Evolutionary conservation across 2,113 vertebrate species (phyloP), one percentile per base, ranked within the genome.

Genomic region (Ranitomeya imitator): DNA sequence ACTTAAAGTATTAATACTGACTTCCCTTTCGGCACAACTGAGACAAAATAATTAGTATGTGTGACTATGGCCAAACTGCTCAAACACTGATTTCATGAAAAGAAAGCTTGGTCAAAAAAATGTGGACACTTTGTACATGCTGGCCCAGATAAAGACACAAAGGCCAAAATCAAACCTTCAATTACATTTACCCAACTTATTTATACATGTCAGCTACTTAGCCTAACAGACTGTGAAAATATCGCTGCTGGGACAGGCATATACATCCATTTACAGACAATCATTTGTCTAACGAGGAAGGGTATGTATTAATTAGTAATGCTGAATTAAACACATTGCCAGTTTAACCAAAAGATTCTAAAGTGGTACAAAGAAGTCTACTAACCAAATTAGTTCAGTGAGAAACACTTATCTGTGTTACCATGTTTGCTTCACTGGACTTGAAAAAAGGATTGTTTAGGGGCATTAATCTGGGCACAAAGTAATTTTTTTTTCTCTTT

Each of bases 201-300:
- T 79, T 79, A 79, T 79, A 79, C 21, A 79, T n/a, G 52, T 55
- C 77, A 23, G 21, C 77, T 79, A 54, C 77, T 55, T 55, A 78
- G 74, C 18, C 45, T n/a, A 78, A 79, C 51, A 55, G 51, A 51
- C 7, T 79, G 77, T 79, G 51, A 79, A 55, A 52, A 54, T 54
- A 78, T 79, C 11, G 19, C 51, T 23, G 51, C 51, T n/a, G 21
- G 23, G 21, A 79, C 21, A 74, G 45, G 14, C 45, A 52, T 78
- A 78, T 13, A 78, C 45, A 21, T 77, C 15, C 6, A 78, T 21
- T 52, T 21, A 78, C 51, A n/a, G 26, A 78, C 74, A 78, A 21
- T n/a, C n/a, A n/a, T 21, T 19, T 45, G 19, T 18, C 52, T 12
- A 54, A 78, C 51, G 9, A 52, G 37, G 14, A 77, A 21, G 74